These are phyloP conservation scores for Erethizon dorsatum DNA, from an alignment of 2,797 vertebrate species.

Conservation along the genomic window DNA sequence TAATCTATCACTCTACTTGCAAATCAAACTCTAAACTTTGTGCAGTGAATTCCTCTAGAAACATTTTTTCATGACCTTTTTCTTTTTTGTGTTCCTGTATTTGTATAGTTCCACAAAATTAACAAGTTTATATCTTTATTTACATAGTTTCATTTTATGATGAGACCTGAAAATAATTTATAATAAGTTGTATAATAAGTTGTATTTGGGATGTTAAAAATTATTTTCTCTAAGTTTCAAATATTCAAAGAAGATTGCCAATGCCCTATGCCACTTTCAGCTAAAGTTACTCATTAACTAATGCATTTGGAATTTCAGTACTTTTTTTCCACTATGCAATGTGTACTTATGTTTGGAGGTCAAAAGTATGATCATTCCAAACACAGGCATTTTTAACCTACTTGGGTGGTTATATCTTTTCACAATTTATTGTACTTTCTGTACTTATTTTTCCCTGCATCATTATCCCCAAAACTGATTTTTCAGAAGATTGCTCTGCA, in stretches of 20 bases:
- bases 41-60: not conserved
- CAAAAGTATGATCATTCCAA: not conserved
- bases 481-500: not conserved
- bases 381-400: not conserved
- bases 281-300: not conserved
- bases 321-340: not conserved
- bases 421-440: not conserved
- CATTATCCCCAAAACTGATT: not conserved
- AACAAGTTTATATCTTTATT: not conserved
- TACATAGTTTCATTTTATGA: not conserved
- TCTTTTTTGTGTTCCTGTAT: not conserved
- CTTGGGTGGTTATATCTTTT: not conserved
- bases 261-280: not conserved
- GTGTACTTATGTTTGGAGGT: not conserved
- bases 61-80: not conserved
- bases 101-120: not conserved
- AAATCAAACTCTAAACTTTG: not conserved
- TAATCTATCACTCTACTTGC: not conserved
- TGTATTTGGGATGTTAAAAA: not conserved
- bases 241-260: not conserved
- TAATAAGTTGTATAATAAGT: not conserved
- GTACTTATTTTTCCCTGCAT: not conserved
- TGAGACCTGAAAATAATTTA: slow-evolving; percentile 31
- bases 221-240: not conserved
- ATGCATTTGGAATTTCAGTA: not conserved